Evolutionary conservation across 2,888 invertebrate genomes (phyloP).

Genomic region (Xestobium rufovillosum): DNA sequence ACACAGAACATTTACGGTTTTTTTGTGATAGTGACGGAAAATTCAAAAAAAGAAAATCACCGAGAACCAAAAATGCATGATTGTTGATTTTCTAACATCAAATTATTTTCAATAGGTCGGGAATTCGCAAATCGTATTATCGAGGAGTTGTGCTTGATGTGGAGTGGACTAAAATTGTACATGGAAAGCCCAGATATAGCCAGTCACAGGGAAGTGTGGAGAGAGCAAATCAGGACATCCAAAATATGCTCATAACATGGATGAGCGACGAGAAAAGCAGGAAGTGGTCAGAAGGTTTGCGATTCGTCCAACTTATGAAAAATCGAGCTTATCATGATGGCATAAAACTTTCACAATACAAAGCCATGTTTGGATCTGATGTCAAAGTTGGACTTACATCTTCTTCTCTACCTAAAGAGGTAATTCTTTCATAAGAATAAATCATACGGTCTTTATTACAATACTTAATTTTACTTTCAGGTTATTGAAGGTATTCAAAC

Average conservation of each 20-base stretch:
- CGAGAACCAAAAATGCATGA: no score
- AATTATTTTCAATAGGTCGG: no score
- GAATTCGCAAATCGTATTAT: constrained; percentile 11
- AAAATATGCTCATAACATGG: constrained; percentile 16
- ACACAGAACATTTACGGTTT: no score
- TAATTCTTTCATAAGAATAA: no score
- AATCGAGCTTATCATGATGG: constrained; percentile 18
- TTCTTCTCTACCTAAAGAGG: constrained; percentile 17
- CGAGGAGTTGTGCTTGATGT: constrained; percentile 10
- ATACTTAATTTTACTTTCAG: no score
- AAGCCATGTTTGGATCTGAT: no score
- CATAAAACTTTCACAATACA: constrained; percentile 19
- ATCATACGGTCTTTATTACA: no score
- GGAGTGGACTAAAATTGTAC: constrained; percentile 9
- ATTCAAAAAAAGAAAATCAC: no score
- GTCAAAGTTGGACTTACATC: constrained; percentile 15
- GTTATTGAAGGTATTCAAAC: constrained; percentile 17
- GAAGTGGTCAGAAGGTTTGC: constrained; percentile 18
- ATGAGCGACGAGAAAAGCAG: constrained; percentile 16
- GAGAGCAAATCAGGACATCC: constrained; percentile 15
- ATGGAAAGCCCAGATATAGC: no score
- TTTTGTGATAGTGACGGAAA: no score
- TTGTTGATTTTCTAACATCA: no score
- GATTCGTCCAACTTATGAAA: constrained; percentile 21
- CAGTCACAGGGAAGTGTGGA: constrained; percentile 16